Base-by-base conservation (phyloP, 1,140 invertebrate species). In the Magallana angulata region DNA sequence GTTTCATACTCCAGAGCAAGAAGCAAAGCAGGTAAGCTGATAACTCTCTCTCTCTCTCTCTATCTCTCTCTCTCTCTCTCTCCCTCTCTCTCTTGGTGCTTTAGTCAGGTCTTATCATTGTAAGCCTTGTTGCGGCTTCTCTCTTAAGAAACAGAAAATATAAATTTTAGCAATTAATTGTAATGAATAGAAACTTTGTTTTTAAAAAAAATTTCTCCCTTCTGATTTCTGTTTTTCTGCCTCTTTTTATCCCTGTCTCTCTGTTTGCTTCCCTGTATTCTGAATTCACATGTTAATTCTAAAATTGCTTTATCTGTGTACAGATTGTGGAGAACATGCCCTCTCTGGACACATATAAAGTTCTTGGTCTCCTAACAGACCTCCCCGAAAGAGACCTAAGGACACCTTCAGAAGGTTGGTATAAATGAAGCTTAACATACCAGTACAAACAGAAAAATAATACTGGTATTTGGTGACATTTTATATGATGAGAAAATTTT, bases 261-360 rank as follows among this genome's bases (percentile, higher is more conserved):
- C 36, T 48, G 36, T 48, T 5, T 48, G 36, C 36, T 48, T 48
- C 5, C 36, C 36, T 68, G 64, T 68, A 68, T 24, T 68, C 24
- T 68, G 16, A 18, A 24, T 68, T n/a, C 64, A 68, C 64, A 24
- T 30, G 24, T 30, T 11, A 8, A 11, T 18, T 30, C 24, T 24
- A 1, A 30, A 36, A 9, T 30, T 2, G 24, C 3, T 76, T 76
- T 48, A 8, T 30, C 11, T 30, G 24, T 76, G 18, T 80, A n/a
- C 18, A 93, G 93, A 92, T 93, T 59, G 85, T 90, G 58, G 85
- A 87, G 6, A 85, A 85, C 48, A 93, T 94, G 92, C 93, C 93
- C 12, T 89, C 89, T 7, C 83, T 94, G 16, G 93, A 94, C 84
- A 93, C 92, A 48, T 91, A 88, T 62, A 90, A 93, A 60, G 87